Base-by-base conservation (phyloP, 2,888 invertebrate genomes). In the Lottia scabra region DNA sequence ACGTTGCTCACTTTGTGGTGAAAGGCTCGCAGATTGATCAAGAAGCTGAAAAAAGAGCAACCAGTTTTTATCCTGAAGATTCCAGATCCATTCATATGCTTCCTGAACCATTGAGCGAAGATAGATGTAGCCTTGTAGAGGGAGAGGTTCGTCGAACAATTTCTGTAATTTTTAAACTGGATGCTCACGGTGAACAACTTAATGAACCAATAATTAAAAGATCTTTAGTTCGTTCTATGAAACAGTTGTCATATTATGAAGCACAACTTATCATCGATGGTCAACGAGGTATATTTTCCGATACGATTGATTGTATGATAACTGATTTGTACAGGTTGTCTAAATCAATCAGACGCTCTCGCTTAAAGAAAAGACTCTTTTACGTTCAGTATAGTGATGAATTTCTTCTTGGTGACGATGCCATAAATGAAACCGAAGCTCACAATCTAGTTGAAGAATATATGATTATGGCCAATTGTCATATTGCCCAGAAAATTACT, bases 381-480 rank as follows among this genome's bases (percentile, higher is more conserved):
- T 23, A 56, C 13, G 56, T 56, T 2, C 56, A 19, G 23, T 56
- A 23, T 15, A 56, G 23, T 56, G 56, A 56, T 23, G 56, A 12
- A 3, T 38, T 38, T 38, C 38, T 38, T 38, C 38, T 6, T 38
- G 38, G 38, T 3, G 75, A 78, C 13, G 19, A 26, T 13, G 19
- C 67, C 16, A 19, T 44, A 12, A 67, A 73, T 3, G 56, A 38
- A n/a, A 10, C 63, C 12, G 74, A 78, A 15, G 77, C 79, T 23
- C 75, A 80, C 63, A 64, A 66, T 45, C 68, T 80, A n/a, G 72
- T 80, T 1, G 79, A 79, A 43, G 81, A 81, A 48, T 72, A 79
- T 63, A 77, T 80, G 78, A 63, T 79, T 6, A 62, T 73, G 63
- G 69, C 80, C 38, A 81, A 81, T 65, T 43, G 38, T 15, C 23